Conservation (phyloP, 1,140 invertebrate species). For the Steinernema khuongi region DNA sequence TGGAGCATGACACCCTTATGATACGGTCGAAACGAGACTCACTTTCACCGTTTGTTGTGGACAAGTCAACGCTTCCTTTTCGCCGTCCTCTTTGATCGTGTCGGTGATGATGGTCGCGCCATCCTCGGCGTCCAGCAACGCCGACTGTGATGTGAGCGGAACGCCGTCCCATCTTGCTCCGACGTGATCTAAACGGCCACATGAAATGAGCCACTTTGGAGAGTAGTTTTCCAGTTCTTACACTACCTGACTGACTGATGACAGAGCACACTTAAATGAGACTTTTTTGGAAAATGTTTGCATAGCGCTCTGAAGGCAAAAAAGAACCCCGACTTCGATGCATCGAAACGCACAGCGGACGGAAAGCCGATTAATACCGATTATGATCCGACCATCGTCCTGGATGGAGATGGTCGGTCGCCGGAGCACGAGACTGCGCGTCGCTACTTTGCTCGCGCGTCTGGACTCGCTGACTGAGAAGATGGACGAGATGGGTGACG, state of each 20-base stretch:
- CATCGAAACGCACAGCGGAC: neutral
- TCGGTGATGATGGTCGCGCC: conserved; percentile 55
- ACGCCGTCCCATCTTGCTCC: conserved; percentile 57
- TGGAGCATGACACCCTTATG: neutral
- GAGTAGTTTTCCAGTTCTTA: neutral
- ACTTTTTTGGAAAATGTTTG: neutral
- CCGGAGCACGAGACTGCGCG: conserved; percentile 39
- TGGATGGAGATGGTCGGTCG: conserved; percentile 58
- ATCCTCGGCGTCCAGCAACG: conserved; percentile 47
- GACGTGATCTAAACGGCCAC: conserved; percentile 47
- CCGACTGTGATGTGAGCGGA: conserved; percentile 48
- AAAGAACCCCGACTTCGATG: neutral
- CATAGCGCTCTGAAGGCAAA: conserved; percentile 7
- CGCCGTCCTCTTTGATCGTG: conserved; percentile 52
- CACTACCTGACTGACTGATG: too few species aligned
- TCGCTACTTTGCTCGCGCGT: conserved; percentile 23
- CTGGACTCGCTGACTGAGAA: conserved; percentile 32
- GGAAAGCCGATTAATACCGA: conserved; percentile 40
- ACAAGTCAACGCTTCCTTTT: conserved; percentile 46
- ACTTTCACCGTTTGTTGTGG: conserved; percentile 55
- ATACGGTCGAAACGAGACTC: conserved; percentile 15
- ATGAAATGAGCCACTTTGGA: neutral
- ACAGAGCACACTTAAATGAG: too few species aligned
- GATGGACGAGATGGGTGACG: conserved; percentile 34
- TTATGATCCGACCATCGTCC: conserved; percentile 55